phyloP scores from a whole-genome alignment of 2,797 vertebrate genomes.

The Myotis daubentonii region DNA sequence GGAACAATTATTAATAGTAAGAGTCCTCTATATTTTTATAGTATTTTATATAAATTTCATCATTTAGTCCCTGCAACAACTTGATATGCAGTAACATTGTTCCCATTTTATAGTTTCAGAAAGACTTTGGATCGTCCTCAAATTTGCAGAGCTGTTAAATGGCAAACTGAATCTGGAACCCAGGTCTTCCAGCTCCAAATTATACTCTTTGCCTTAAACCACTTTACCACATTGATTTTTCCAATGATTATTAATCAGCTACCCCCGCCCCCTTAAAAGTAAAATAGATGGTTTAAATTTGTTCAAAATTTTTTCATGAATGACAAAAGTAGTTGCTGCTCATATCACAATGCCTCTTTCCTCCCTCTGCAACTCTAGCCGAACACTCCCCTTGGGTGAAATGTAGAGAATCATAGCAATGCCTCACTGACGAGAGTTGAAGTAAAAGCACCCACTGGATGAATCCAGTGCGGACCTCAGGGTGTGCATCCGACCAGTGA shows the following conservation, averaged over 20 bases:
- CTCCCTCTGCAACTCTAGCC: neutral
- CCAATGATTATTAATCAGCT: neutral
- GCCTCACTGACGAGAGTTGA: too few relatives aligned
- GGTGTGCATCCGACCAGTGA: neutral
- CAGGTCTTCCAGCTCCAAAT: neutral
- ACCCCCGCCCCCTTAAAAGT: neutral
- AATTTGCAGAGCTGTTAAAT: conserved; percentile 52
- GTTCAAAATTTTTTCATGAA: neutral
- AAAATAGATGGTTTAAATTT: neutral
- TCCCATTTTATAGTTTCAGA: conserved; percentile 18
- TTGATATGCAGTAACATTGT: neutral
- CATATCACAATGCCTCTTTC: neutral
- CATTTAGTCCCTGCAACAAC: neutral
- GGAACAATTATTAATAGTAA: neutral
- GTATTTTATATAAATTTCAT: neutral
- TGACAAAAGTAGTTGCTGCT: neutral
- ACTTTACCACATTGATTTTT: neutral
- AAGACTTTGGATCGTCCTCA: conserved; percentile 42
- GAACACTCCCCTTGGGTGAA: neutral
- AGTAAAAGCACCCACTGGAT: neutral
- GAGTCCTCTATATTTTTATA: neutral
- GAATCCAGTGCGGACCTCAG: neutral
- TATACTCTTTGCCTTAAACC: neutral
- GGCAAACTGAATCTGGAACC: conserved; percentile 65
- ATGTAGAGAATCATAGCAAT: neutral